Evolutionary conservation across 2,113 vertebrate species (phyloP), one percentile per base, ranked within the genome.

Genomic region (Uropsilus gracilis): DNA sequence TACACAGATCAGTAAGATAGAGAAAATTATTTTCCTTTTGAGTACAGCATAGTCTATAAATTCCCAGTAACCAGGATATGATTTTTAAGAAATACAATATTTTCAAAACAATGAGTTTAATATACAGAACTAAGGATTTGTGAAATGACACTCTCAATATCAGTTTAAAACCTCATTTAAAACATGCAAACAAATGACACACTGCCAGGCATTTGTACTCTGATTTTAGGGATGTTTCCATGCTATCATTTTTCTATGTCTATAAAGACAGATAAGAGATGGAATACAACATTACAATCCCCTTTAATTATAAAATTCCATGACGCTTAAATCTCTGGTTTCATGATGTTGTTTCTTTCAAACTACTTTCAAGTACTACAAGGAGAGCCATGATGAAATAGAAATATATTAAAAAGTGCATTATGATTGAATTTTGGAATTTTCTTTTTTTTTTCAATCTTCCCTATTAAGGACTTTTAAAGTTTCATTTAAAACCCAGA

Each of bases 401-500:
- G 61, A 80, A 59, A 84, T 48, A 63, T 64, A n/a, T 13, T 42
- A 71, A 2, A 71, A 50, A 57, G 9, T 18, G 3, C 32, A 61
- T 14, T 53, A 37, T 10, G 10, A 72, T 34, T 34, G 53, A 11
- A 16, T n/a, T 83, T 83, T 69, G 37, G 10, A 92, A 61, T 46
- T 78, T 44, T 90, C 3, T 32, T 30, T 44, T 61, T 88, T 88
- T 83, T 20, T 68, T 26, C 28, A 32, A 6, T 87, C 89, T 92
- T 82, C 96, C 93, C 24, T 73, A 66, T 69, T 69, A 53, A 28
- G 30, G 12, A 34, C 1, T 87, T 71, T n/a, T 75, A 94, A 94
- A 92, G n/a, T 87, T 91, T 92, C 20, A 86, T 64, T 92, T 90
- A 88, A 90, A 81, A 82, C 42, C n/a, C 42, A 61, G 37, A 69